phyloP scores from a whole-genome alignment of 2,888 invertebrate species.

The Epistrophella euchroma region DNA sequence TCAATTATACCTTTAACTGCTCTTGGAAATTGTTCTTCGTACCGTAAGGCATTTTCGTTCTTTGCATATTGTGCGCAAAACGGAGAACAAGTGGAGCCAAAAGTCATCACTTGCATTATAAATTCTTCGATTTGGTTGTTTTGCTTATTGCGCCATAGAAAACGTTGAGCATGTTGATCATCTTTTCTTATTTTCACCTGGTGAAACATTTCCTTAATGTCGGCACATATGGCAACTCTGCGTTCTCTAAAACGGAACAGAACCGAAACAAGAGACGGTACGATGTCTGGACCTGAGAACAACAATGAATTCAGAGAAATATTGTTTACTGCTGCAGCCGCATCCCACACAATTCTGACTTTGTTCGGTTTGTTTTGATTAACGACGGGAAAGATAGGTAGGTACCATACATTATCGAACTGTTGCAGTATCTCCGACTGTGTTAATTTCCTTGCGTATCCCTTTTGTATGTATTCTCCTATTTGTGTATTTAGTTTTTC shows the following conservation, averaged over 20 bases:
- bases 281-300: not conserved
- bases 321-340: not conserved
- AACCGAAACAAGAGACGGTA: not conserved
- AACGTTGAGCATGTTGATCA: constrained; percentile 74
- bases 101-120: constrained; percentile 71
- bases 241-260: not conserved
- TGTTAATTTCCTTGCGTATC: no score
- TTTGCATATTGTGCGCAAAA: constrained; percentile 72
- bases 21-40: constrained; percentile 53
- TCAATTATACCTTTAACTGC: constrained; percentile 38
- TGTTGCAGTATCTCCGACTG: no score
- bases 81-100: not conserved
- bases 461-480: no score
- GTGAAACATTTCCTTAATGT: constrained; percentile 30
- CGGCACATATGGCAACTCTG: not conserved
- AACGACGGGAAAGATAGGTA: no score
- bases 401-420: no score
- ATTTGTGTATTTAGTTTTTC: no score
- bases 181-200: constrained; percentile 15
- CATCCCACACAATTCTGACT: constrained; percentile 5
- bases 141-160: constrained; percentile 74
- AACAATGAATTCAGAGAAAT: not conserved
- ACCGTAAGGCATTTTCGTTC: no score
- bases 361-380: no score
- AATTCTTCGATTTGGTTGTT: constrained; percentile 32